Percentiles rank a stretch among this genome's conserved stretches.
phyloP scores from a whole-genome alignment of 2,888 invertebrate genomes.

The Dynastes tityus region DNA sequence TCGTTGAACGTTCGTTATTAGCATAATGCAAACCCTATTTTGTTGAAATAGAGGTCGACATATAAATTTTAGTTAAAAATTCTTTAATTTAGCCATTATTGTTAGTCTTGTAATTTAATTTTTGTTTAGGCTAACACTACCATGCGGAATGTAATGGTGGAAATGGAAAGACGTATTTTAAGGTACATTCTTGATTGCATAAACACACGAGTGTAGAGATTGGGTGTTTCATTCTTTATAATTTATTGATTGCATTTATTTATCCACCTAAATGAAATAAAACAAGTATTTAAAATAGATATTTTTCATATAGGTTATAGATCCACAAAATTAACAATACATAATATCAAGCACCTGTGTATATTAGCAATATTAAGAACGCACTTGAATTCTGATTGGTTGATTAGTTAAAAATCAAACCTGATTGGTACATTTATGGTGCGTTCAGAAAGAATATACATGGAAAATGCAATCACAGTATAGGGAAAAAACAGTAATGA shows the following conservation, averaged over 20 bases:
- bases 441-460: background rate
- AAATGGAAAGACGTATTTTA: too few species aligned
- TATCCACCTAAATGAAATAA: too few species aligned
- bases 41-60: too few species aligned
- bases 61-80: too few species aligned
- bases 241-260: too few species aligned
- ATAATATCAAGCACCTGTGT: background rate
- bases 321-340: background rate
- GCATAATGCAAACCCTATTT: background rate
- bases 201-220: background rate
- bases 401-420: background rate
- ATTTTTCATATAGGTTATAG: background rate
- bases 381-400: background rate
- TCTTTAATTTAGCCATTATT: too few species aligned
- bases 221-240: too few species aligned
- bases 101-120: too few species aligned
- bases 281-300: background rate
- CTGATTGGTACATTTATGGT: background rate
- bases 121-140: too few species aligned
- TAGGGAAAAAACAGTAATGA: too few species aligned
- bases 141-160: too few species aligned
- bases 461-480: too few species aligned
- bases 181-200: conserved; percentile 4
- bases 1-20: background rate
- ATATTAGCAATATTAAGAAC: background rate